Base-by-base conservation (phyloP, 2,888 invertebrate genomes). In the Crocallis elinguaria region DNA sequence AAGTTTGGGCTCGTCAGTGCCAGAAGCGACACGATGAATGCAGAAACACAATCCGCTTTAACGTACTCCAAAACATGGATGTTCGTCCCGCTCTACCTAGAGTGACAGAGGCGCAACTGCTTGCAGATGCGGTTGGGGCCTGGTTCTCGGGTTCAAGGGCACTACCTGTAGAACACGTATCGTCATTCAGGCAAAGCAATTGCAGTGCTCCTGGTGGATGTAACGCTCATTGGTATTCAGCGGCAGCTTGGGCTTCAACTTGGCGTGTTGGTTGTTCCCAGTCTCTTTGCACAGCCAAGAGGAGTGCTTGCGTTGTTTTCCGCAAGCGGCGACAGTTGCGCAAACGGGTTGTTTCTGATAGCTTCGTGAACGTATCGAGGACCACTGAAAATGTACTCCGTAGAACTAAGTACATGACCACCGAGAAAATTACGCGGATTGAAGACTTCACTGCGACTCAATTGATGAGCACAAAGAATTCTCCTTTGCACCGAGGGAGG, bases 11-110 rank as follows among this genome's bases (percentile, higher is more conserved):
- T 0, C 80, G 92, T 6, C 89, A 90, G 50, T 92, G 92, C 57
- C 90, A 86, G 58, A 88, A 89, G 51, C 75, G 88, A n/a, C 92
- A 92, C 52, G 91, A 91, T 35, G 90, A 91, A 58, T 91, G 90
- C 57, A 79, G 90, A 54, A 89, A 89, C 57, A 91, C 86, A 0
- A 68, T 89, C 12, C 70, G 89, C 27, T 90, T 86, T 57, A 88
- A 88, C 41, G 90, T 87, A 6, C 67, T 89, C 6, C 90, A 90
- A 68, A 90, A 90, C 44, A 86, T 90, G 84, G 90, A 90, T 43
- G 90, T 90, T 0, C 79, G 90, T 0, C 84, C 86, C 0, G 77
- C 89, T 0, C 75, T 83, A 0, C 71, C 84, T 2, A 75, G 82
- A 37, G 80, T 89, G 4, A 90, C 90, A 0, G 88, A 88, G 63